Evolutionary conservation across 2,113 vertebrate species (phyloP).

Genomic region (Xiphorhynchus elegans): DNA sequence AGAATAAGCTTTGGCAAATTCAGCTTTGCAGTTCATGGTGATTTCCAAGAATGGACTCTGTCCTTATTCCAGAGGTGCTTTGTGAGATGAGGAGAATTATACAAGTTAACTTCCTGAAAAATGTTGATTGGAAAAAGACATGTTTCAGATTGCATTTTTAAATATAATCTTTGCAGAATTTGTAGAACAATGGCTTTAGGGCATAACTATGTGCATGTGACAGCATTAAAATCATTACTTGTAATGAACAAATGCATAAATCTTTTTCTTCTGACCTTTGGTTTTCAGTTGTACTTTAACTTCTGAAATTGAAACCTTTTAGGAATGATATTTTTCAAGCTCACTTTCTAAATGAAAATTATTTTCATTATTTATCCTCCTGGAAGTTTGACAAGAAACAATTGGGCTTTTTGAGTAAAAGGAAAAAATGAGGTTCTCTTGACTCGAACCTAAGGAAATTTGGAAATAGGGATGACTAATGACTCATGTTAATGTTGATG

Average conservation of each 20-base stretch:
- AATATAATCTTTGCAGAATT: neutral
- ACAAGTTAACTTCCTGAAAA: neutral
- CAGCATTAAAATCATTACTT: neutral
- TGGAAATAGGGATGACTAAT: constrained; percentile 29
- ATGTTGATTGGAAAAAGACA: neutral
- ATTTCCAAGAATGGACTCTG: neutral
- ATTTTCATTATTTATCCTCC: constrained; percentile 26
- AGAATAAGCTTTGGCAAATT: neutral
- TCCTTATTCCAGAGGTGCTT: neutral
- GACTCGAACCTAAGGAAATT: constrained; percentile 4
- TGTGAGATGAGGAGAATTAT: neutral
- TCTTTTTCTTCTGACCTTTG: neutral
- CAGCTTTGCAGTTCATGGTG: neutral
- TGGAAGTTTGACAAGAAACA: constrained; percentile 31
- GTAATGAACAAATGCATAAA: neutral
- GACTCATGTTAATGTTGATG: constrained; percentile 20
- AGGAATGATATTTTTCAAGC: neutral
- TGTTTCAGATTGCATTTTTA: neutral
- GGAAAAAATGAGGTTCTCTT: constrained; percentile 42
- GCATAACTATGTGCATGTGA: neutral
- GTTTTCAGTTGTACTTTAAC: neutral
- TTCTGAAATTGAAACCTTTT: neutral
- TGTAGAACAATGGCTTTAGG: neutral
- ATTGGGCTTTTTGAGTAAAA: constrained; percentile 33
- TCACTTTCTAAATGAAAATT: neutral